Percentiles rank a stretch among this genome's conserved stretches.
Conservation (phyloP, 2,113 vertebrate genomes). For the Labrus mixtus region DNA sequence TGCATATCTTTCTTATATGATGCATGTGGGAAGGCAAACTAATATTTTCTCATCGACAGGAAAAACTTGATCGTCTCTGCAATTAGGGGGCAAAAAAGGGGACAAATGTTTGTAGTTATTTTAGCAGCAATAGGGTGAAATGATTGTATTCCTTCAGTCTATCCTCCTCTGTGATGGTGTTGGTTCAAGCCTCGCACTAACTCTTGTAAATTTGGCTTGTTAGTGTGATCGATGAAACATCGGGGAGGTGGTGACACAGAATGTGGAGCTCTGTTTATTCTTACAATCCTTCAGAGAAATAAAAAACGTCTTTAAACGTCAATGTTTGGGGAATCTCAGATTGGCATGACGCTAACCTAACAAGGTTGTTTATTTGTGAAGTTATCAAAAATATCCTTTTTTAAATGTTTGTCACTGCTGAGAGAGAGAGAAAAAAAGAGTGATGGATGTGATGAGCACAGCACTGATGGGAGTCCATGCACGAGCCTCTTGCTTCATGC, state of each 20-base stretch:
- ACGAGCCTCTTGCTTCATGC: constrained; percentile 64
- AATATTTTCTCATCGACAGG: too few relatives aligned
- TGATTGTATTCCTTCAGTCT: too few relatives aligned
- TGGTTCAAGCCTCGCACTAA: background rate
- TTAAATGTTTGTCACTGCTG: constrained; percentile 25
- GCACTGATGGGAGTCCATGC: constrained; percentile 58
- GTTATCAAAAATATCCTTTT: too few relatives aligned
- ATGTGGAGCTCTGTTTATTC: constrained; percentile 84
- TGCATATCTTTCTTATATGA: too few relatives aligned
- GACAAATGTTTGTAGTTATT: too few relatives aligned
- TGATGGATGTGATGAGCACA: constrained; percentile 52
- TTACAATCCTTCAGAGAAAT: background rate
- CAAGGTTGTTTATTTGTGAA: too few relatives aligned
- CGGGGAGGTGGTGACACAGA: constrained; percentile 43
- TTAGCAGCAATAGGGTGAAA: background rate
- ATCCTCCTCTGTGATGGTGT: background rate
- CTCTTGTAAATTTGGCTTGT: background rate
- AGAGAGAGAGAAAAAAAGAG: constrained; percentile 31
- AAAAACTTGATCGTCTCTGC: too few relatives aligned
- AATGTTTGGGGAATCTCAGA: too few relatives aligned
- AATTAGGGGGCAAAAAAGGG: too few relatives aligned
- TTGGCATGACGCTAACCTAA: too few relatives aligned
- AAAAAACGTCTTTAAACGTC: too few relatives aligned
- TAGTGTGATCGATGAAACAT: constrained; percentile 43
- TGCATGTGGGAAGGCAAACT: too few relatives aligned